Base-by-base conservation (phyloP, 2,113 vertebrate species). In the Mustela lutreola region DNA sequence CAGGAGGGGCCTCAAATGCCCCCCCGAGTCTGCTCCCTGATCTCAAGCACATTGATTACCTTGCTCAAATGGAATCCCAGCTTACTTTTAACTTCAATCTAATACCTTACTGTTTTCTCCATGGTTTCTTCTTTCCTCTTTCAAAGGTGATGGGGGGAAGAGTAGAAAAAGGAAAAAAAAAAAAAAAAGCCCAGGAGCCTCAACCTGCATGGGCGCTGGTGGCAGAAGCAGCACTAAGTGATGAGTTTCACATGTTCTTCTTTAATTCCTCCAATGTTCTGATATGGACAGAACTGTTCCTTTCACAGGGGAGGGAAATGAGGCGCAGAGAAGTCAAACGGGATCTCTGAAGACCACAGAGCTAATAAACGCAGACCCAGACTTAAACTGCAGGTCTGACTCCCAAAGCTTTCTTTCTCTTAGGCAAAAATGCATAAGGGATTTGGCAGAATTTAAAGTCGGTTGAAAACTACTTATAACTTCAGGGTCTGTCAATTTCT, bases 301-400 rank as follows among this genome's bases (percentile, higher is more conserved):
- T 95, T 82, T 80, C 33, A 88, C 10, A 83, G 65, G 89, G 31
- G 56, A 78, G 26, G 67, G 93, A 86, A 97, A 63, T 31, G 60
- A 93, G 92, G 73, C 53, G 94, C 60, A 22, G 82, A 91, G 78
- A 86, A 58, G 8, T 81, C 75, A 95, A 65, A 78, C 0, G 12
- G 79, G 83, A 18, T 31, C 16, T 70, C 22, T 19, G 7, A 79
- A 76, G 28, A 53, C 67, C 84, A 92, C 63, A 67, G 21, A 91
- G 22, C 53, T 91, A 62, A n/a, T 73, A 71, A 94, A 93, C 12
- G 16, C 67, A 71, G 60, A 70, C 21, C 83, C 0, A 70, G 50
- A 33, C 60, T 79, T 92, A 56, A 76, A 89, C 48, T n/a, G 5
- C 28, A 78, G 39, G 60, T 33, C 26, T 83, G 50, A 78, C 19